These are phyloP conservation scores for Xenopus borealis DNA, from an alignment of 2,113 vertebrate species.

Conservation along the genomic window DNA sequence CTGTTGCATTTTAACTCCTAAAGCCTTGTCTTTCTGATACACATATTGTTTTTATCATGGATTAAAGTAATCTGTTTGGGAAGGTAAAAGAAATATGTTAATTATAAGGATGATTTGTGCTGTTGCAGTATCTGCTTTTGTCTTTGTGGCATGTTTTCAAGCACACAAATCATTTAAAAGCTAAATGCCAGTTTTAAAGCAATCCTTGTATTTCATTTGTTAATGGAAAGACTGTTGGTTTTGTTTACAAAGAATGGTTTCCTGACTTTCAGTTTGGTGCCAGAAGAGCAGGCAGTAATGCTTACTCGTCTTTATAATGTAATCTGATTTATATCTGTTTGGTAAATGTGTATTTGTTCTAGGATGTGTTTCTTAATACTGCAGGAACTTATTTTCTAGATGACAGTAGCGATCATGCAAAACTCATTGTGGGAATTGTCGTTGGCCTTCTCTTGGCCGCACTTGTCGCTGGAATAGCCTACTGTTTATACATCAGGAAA, in stretches of 20 bases:
- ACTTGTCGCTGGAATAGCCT: conserved; percentile 77
- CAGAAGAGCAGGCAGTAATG: background rate
- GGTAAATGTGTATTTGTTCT: background rate
- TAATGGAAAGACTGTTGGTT: background rate
- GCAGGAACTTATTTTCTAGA: conserved; percentile 6
- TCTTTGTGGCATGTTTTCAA: background rate
- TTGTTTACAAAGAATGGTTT: background rate
- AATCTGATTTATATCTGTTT: background rate
- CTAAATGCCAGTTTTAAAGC: background rate
- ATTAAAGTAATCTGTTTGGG: conserved; percentile 5
- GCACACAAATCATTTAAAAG: background rate
- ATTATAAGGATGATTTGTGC: background rate
- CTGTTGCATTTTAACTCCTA: conserved; percentile 39
- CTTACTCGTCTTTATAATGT: background rate
- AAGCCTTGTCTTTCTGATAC: conserved; percentile 27
- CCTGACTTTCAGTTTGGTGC: background rate
- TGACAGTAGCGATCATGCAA: conserved; percentile 74
- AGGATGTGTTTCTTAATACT: background rate
- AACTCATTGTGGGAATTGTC: conserved; percentile 84
- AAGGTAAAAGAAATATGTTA: conserved; percentile 1
- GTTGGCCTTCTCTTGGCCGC: conserved; percentile 78
- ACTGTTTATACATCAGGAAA: conserved; percentile 89
- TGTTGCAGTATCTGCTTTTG: background rate
- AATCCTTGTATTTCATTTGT: conserved; percentile 24
- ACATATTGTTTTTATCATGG: conserved; percentile 1